Evolutionary conservation across 2,113 vertebrate species (phyloP), one percentile per base, ranked within the genome.

Genomic region (Tragelaphus strepsiceros): DNA sequence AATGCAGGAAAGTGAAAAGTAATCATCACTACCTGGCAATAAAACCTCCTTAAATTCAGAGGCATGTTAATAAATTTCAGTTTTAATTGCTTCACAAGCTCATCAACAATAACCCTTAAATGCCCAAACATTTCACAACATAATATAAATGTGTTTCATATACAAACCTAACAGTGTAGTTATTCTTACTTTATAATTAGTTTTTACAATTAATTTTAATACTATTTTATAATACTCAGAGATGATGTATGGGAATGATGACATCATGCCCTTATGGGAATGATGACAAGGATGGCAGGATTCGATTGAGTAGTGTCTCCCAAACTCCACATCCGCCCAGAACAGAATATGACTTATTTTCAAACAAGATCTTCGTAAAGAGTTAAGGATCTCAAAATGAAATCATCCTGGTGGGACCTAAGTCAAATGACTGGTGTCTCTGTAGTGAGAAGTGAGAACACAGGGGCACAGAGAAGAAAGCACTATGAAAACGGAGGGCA

Each of bases 21-120:
- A 87, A 61, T 28, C 93, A 28, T 82, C 35, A 59, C 1, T 64
- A 6, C 2, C 81, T 84, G 6, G 59, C 22, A 94, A 49, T 91
- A 53, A 91, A 85, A 91, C 51, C 51, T 83, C 17, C 56, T 82
- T 54, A 90, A 84, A 88, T 81, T 81, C 32, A 24, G 32, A 92
- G 24, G 16, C 4, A 92, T 53, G 87, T 30, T 77, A 77, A 49
- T 74, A 6, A 56, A 88, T 64, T 93, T 93, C 12, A 35, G n/a
- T 85, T 94, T 90, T 82, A 95, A 77, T 6, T 95, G 39, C 4
- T 85, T 39, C 39, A 91, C 2, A 90, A 84, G 16, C 16, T 59
- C 80, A 85, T 58, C 61, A 86, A 85, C 77, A 85, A 77, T 61
- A 90, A 93, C n/a, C 43, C 24, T 96, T 88, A 94, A 92, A 95